Evolutionary conservation across 2,888 invertebrate species (phyloP).

Genomic region (Archaeoteleia sp.): DNA sequence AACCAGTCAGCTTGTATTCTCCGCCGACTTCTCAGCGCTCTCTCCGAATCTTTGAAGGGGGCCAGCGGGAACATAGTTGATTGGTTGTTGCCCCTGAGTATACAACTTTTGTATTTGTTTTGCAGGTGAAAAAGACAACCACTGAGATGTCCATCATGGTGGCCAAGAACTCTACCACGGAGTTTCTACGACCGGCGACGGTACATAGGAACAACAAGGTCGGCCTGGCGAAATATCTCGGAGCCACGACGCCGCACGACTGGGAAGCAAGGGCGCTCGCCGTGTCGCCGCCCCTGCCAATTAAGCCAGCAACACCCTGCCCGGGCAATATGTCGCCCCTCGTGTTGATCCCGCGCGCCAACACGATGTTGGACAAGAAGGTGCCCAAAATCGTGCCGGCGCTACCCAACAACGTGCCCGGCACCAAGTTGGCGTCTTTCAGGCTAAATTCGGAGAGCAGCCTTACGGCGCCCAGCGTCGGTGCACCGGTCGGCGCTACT

Average conservation of each 20-base stretch:
- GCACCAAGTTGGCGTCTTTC: conserved; percentile 67
- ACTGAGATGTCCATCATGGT: conserved; percentile 69
- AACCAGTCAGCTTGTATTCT: conserved; percentile 17
- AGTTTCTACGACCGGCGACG: conserved; percentile 70
- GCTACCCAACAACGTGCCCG: conserved; percentile 64
- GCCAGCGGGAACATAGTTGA: neutral
- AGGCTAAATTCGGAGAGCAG: conserved; percentile 67
- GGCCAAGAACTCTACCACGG: conserved; percentile 68
- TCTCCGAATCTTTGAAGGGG: neutral
- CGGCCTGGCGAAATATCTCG: conserved; percentile 70
- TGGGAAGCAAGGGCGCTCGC: conserved; percentile 65
- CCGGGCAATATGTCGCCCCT: conserved; percentile 74
- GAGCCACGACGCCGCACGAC: conserved; percentile 61
- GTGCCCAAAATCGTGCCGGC: conserved; percentile 76
- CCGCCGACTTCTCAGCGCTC: neutral
- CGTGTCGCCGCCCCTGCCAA: conserved; percentile 64
- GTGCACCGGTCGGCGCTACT: conserved; percentile 24
- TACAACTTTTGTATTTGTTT: no score
- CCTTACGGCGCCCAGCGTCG: conserved; percentile 53
- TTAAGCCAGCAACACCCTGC: conserved; percentile 52
- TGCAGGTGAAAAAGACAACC: conserved; percentile 61
- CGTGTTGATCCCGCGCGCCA: conserved; percentile 77
- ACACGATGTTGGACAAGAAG: conserved; percentile 77
- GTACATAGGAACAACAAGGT: conserved; percentile 70
- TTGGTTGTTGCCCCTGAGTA: conserved; percentile 40